Conservation (phyloP, 2,888 invertebrate genomes). For the Caenorhabditis zanzibari region DNA sequence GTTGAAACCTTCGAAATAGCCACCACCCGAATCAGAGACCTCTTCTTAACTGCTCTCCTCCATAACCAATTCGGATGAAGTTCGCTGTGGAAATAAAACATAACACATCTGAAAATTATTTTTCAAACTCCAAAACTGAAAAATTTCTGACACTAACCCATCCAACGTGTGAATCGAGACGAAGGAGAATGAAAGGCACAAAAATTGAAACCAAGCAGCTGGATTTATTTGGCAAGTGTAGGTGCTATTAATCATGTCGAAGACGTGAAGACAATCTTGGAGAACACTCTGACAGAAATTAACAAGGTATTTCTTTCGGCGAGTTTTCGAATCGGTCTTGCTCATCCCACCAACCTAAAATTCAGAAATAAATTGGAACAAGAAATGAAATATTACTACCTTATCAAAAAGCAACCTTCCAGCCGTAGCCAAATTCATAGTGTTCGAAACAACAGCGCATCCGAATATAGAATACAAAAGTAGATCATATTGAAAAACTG, state of each 20-base stretch:
- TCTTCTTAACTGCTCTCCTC: conserved; percentile 46
- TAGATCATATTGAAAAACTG: conserved; percentile 36
- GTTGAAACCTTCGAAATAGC: conserved; percentile 31
- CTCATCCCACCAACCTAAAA: conserved; percentile 55
- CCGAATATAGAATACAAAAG: conserved; percentile 47
- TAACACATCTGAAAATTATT: conserved; percentile 33
- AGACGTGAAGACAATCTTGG: conserved; percentile 53
- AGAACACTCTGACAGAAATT: conserved; percentile 48
- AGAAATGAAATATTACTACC: neutral
- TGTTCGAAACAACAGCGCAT: conserved; percentile 47
- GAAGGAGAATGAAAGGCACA: conserved; percentile 45
- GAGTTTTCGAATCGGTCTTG: conserved; percentile 33
- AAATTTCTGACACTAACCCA: conserved; percentile 13
- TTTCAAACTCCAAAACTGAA: neutral
- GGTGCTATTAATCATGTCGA: conserved; percentile 59
- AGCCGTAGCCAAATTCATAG: conserved; percentile 50
- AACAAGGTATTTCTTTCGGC: conserved; percentile 44
- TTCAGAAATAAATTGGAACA: neutral
- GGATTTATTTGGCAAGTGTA: conserved; percentile 42
- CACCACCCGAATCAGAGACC: conserved; percentile 21
- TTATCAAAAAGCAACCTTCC: conserved; percentile 45
- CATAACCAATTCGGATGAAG: conserved; percentile 48
- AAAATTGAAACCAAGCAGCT: conserved; percentile 43
- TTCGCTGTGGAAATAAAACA: conserved; percentile 57
- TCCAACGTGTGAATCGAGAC: conserved; percentile 48